These are phyloP conservation scores for Willisornis vidua DNA, from an alignment of 2,113 vertebrate species.

Conservation along the genomic window DNA sequence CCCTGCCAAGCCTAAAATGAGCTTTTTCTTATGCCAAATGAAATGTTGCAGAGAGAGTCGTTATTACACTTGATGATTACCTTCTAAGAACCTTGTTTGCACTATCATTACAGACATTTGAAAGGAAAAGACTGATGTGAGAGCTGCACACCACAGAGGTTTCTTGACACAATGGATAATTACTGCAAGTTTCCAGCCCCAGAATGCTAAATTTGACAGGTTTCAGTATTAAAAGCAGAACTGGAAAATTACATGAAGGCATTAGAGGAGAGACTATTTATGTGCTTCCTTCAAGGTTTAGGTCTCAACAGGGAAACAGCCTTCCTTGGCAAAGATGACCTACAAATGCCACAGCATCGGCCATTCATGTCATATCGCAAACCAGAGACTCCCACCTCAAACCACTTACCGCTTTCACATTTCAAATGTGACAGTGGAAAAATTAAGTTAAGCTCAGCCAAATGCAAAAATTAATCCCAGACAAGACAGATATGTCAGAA, in stretches of 20 bases:
- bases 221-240: not conserved
- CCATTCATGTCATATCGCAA: not conserved
- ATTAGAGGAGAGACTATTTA: not conserved
- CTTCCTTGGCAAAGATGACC: not conserved
- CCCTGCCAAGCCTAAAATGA: conserved; percentile 40
- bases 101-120: not conserved
- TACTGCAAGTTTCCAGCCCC: not conserved
- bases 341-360: not conserved
- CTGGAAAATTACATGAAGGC: not conserved
- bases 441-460: not conserved
- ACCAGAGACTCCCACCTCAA: not conserved
- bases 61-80: not conserved
- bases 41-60: not conserved
- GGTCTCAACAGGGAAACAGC: not conserved
- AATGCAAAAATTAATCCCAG: not conserved
- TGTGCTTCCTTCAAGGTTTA: not conserved
- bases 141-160: not conserved
- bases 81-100: not conserved
- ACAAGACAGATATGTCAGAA: not conserved
- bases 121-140: not conserved
- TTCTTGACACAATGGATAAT: not conserved
- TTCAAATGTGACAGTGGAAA: not conserved
- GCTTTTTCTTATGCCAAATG: conserved; percentile 28
- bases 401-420: not conserved
- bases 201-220: not conserved